These are phyloP conservation scores for Eriocheir sinensis DNA, from an alignment of 1,140 invertebrate species.

Conservation along the genomic window DNA sequence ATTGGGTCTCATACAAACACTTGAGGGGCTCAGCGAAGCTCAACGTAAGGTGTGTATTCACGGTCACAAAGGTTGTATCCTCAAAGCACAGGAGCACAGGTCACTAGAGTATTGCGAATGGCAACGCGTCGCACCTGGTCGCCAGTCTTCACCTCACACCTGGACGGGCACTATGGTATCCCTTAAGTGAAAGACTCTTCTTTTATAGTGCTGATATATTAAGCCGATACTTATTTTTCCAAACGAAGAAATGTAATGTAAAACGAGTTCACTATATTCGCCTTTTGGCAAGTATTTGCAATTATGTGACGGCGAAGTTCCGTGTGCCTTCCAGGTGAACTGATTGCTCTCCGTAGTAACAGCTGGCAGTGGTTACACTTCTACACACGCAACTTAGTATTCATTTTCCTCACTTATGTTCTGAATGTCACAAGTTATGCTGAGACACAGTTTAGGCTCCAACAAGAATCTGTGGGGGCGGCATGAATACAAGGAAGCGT, in stretches of 20 bases:
- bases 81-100: not conserved
- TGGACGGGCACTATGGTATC: not conserved
- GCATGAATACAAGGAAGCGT: not conserved
- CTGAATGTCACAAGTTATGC: not conserved
- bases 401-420: not conserved
- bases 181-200: too few species aligned
- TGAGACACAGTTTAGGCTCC: not conserved
- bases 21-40: not conserved
- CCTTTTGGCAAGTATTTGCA: not conserved
- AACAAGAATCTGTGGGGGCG: not conserved
- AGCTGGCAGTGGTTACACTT: not conserved
- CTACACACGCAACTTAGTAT: not conserved
- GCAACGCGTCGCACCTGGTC: not conserved
- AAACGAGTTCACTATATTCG: not conserved
- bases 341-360: slow-evolving; percentile 61
- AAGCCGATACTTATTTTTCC: too few species aligned
- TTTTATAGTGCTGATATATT: too few species aligned
- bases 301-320: too few species aligned
- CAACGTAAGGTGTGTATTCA: not conserved
- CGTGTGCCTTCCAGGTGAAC: slow-evolving; percentile 48
- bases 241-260: not conserved
- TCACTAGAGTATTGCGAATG: not conserved
- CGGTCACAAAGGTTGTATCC: not conserved
- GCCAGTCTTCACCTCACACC: not conserved
- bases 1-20: too few species aligned